A percentile compares a stretch with the other conserved stretches of the same genome.
Evolutionary conservation across 64 coral and sea anemone genomes (phyloP).

Genomic region (Stichodactyla mertensii): DNA sequence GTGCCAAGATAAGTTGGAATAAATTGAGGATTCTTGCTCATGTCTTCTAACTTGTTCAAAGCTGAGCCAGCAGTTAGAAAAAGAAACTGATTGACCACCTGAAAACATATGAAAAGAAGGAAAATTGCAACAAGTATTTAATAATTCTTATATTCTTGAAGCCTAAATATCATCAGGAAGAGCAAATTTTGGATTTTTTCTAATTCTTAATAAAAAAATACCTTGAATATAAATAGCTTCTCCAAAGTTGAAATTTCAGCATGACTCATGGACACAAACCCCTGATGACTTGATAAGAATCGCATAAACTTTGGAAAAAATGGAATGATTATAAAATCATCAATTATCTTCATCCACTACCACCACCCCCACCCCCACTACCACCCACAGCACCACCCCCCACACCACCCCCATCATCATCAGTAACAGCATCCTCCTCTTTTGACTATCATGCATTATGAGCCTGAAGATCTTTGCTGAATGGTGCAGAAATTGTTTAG

Average conservation of each 20-base stretch:
- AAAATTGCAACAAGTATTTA: background rate
- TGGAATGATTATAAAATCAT: background rate
- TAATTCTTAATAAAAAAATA: background rate
- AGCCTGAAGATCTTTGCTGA: too few relatives aligned
- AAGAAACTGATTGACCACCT: slow-evolving; percentile 71
- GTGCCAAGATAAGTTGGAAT: slow-evolving; percentile 54
- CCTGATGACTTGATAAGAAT: slow-evolving; percentile 48
- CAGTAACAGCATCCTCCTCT: background rate
- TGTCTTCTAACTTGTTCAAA: slow-evolving; percentile 40
- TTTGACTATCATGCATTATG: too few relatives aligned
- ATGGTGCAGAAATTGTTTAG: too few relatives aligned
- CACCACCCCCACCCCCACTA: too few relatives aligned
- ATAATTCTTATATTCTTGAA: background rate
- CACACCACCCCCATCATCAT: background rate
- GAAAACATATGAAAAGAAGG: background rate
- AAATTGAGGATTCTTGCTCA: slow-evolving; percentile 36
- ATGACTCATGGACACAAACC: slow-evolving; percentile 44
- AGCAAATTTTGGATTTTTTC: too few relatives aligned
- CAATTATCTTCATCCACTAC: background rate
- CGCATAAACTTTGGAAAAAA: background rate
- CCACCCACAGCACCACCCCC: too few relatives aligned
- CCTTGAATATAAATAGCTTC: slow-evolving; percentile 80
- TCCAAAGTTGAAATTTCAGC: slow-evolving; percentile 39
- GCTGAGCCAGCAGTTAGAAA: slow-evolving; percentile 60
- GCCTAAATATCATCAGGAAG: too few relatives aligned